Evolutionary conservation across 1,140 invertebrate genomes (phyloP).

Genomic region (Macrocentrus cingulum): DNA sequence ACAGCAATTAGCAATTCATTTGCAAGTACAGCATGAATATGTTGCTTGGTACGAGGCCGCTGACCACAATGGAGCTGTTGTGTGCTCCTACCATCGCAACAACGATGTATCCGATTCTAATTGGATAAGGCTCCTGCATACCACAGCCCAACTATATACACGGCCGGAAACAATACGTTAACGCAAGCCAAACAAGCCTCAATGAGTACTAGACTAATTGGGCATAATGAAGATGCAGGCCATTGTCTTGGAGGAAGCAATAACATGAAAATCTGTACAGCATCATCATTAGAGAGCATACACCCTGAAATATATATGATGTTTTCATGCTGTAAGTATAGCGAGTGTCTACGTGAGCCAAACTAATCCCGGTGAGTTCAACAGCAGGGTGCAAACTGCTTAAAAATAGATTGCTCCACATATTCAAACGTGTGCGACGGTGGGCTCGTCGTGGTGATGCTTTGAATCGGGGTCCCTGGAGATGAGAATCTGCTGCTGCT

Average conservation of each 20-base stretch:
- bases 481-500: neutral
- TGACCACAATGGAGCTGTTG: no score
- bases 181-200: conserved; percentile 20
- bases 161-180: conserved; percentile 38
- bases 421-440: conserved; percentile 15
- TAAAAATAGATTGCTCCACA: conserved; percentile 31
- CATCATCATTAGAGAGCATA: neutral
- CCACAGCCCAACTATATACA: conserved; percentile 47
- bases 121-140: conserved; percentile 46
- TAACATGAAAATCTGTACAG: neutral
- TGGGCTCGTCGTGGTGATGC: neutral
- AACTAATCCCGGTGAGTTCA: conserved; percentile 19
- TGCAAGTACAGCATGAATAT: no score
- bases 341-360: no score
- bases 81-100: no score
- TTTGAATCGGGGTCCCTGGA: conserved; percentile 18
- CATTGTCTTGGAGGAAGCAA: no score
- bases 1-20: no score
- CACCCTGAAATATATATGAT: no score
- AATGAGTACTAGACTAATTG: conserved; percentile 33
- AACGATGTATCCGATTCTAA: conserved; percentile 39
- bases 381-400: conserved; percentile 26
- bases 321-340: no score
- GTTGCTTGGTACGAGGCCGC: no score
- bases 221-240: conserved; percentile 4